These are phyloP conservation scores for Hemibagrus wyckioides DNA, from an alignment of 2,113 vertebrate genomes.

Conservation along the genomic window DNA sequence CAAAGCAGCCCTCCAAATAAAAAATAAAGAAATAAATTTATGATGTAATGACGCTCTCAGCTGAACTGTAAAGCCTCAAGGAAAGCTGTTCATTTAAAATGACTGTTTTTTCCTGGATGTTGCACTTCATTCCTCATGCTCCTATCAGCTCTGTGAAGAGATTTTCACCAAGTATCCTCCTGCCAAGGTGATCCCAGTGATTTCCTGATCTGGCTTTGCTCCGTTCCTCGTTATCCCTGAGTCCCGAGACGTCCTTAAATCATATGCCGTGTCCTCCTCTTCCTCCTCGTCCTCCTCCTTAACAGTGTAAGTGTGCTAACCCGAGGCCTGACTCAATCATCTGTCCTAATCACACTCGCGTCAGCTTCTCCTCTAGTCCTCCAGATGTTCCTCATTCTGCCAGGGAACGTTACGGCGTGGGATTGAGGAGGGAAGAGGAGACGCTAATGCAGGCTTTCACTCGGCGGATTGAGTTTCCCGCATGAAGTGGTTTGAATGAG, in stretches of 20 bases:
- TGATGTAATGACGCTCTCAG: neutral
- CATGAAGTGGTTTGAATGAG: slow-evolving; percentile 23
- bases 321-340: slow-evolving; percentile 43
- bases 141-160: neutral
- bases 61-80: neutral
- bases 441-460: slow-evolving; percentile 30
- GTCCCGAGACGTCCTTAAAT: slow-evolving; percentile 21
- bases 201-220: neutral
- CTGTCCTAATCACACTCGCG: slow-evolving; percentile 48
- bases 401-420: neutral
- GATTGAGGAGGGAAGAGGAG: slow-evolving; percentile 37
- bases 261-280: slow-evolving; percentile 23
- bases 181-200: neutral
- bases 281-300: slow-evolving; percentile 19
- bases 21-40: neutral
- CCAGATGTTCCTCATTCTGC: slow-evolving; percentile 51
- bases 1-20: neutral
- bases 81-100: neutral
- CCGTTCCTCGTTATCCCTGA: neutral
- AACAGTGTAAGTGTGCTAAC: slow-evolving; percentile 5
- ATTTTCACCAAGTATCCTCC: neutral
- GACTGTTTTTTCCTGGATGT: neutral
- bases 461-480: slow-evolving; percentile 36
- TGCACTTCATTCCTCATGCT: neutral
- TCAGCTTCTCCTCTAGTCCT: slow-evolving; percentile 37